Percentiles rank a stretch among this genome's conserved stretches.
These are phyloP conservation scores for Sinelater perroti DNA, from an alignment of 2,888 invertebrate species.

Conservation along the genomic window DNA sequence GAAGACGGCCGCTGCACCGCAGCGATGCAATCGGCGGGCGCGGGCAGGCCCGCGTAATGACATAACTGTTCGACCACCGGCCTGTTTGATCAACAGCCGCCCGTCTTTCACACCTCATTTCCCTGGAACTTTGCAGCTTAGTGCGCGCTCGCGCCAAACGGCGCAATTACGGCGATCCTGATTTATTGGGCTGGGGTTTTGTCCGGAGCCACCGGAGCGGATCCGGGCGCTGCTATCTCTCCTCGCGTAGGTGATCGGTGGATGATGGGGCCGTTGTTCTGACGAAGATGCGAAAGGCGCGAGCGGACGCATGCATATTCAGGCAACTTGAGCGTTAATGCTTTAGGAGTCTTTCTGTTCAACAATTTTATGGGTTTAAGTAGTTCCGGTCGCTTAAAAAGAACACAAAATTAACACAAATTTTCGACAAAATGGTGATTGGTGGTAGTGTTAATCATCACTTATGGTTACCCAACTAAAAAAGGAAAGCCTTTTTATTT, in stretches of 20 bases:
- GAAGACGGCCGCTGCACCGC: constrained; percentile 27
- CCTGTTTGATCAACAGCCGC: constrained; percentile 13
- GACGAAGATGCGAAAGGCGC: no score
- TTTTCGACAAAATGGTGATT: no score
- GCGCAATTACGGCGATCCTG: not conserved
- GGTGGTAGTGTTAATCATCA: no score
- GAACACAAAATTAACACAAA: no score
- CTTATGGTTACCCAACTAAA: no score
- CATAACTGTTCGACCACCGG: constrained; percentile 14
- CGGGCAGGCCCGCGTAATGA: constrained; percentile 1
- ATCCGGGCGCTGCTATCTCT: not conserved
- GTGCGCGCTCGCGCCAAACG: not conserved
- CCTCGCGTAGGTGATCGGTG: not conserved
- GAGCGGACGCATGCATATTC: no score
- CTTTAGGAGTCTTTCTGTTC: no score
- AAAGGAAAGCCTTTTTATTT: no score
- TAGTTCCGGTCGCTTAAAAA: no score
- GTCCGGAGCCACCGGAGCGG: not conserved
- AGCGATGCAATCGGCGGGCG: constrained; percentile 1
- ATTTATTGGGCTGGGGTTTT: not conserved
- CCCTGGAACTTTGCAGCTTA: constrained; percentile 10
- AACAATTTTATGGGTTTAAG: no score
- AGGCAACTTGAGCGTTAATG: no score
- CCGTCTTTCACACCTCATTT: constrained; percentile 15
- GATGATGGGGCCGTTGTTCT: no score